Base-by-base conservation (phyloP, 1,140 invertebrate genomes). In the Ceratosolen fusciceps region DNA sequence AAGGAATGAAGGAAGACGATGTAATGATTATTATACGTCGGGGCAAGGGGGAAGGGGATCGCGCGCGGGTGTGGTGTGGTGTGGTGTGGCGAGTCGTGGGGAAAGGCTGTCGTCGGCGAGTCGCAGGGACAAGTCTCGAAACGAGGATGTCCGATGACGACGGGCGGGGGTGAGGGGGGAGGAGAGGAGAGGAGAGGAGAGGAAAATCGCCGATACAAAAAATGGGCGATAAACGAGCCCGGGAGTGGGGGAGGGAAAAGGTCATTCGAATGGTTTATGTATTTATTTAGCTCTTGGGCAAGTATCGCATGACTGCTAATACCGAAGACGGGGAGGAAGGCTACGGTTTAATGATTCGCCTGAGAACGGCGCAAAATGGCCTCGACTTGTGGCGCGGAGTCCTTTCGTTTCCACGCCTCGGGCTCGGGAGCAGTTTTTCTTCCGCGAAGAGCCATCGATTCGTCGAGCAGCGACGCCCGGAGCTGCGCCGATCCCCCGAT, bases 341-440 rank as follows among this genome's bases (percentile, higher is more conserved):
- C 82, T 83, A 84, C 83, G 84, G 76, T 84, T 84, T 84, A 82
- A 84, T 79, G 83, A 80, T 85, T 85, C 77, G 83, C 84, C 83
- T 84, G 83, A 82, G 84, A 85, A 84, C 76, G 65, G n/a, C 60
- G 37, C 34, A 58, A 10, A 58, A 56, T n/a, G 37, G 31, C 14
- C 71, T 56, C 29, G 5, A 24, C 29, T n/a, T n/a, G n/a, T n/a
- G n/a, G 2, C 29, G 16, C 26, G 67, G n/a, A 37, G 43, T 70
- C 70, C 47, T 43, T 56, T 58, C 54, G 31, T 31, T 54, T 72
- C 68, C 47, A 47, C 68, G 34, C 49, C 49, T n/a, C n/a, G n/a
- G 37, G 39, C 12, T 10, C 73, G 24, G 16, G 5, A 34, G 26
- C 31, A 24, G 62, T 24, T 76, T 77, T 70, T 76, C 74, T 67